Percentiles rank a stretch among this genome's conserved stretches.
Conservation (phyloP, 2,113 vertebrate species). For the Podarcis raffonei region DNA sequence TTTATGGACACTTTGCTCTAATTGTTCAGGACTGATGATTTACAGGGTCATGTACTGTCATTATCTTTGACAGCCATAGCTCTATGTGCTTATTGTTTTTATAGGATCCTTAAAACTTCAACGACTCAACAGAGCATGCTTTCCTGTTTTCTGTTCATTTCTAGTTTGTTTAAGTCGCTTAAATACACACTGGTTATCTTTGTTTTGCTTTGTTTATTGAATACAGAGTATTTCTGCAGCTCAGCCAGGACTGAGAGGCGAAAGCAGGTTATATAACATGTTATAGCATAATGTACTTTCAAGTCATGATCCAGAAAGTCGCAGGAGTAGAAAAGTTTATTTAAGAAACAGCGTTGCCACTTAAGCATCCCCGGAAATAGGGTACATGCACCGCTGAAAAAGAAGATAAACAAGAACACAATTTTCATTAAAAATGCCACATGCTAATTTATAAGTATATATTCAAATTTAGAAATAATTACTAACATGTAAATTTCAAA, state of each 20-base stretch:
- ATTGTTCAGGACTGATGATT: conserved; percentile 60
- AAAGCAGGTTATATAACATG: not conserved
- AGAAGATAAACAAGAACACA: too few relatives aligned
- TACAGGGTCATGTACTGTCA: conserved; percentile 53
- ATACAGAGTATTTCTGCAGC: not conserved
- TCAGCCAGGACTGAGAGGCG: not conserved
- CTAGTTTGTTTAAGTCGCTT: conserved; percentile 15
- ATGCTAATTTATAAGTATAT: too few relatives aligned
- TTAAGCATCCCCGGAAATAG: too few relatives aligned
- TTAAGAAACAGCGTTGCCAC: too few relatives aligned
- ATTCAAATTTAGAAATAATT: too few relatives aligned
- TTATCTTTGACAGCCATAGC: conserved; percentile 57
- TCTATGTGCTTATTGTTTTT: conserved; percentile 46
- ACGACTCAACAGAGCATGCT: conserved; percentile 25
- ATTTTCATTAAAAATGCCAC: too few relatives aligned
- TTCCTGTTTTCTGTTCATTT: conserved; percentile 23
- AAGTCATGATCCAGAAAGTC: too few relatives aligned
- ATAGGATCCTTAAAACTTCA: conserved; percentile 40
- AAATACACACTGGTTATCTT: not conserved
- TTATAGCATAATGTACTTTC: not conserved
- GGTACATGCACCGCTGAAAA: too few relatives aligned
- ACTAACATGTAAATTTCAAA: too few relatives aligned
- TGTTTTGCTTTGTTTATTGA: not conserved
- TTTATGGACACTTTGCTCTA: conserved; percentile 49
- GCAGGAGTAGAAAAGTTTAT: too few relatives aligned